A percentile compares a stretch with the other conserved stretches of the same genome.
phyloP scores from a whole-genome alignment of 2,797 vertebrate species.

The Gobio occitaniae region DNA sequence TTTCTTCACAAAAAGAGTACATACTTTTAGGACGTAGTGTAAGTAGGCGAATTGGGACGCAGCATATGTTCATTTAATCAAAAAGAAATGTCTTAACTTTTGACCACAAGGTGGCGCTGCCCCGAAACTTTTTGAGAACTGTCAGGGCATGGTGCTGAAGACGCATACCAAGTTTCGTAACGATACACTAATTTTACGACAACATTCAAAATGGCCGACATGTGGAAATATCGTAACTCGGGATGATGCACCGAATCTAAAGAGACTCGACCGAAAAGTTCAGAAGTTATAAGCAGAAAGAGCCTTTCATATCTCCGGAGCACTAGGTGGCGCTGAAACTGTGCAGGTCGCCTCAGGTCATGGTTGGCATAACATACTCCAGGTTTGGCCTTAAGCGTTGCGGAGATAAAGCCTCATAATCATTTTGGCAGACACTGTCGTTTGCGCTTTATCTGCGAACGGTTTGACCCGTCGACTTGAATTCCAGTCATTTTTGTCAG shows the following conservation, averaged over 20 bases:
- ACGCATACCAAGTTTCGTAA: background rate
- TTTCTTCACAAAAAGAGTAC: too few relatives aligned
- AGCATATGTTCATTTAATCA: background rate
- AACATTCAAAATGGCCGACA: background rate
- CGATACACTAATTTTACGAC: background rate
- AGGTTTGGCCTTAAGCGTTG: too few relatives aligned
- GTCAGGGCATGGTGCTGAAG: background rate
- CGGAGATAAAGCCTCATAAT: too few relatives aligned
- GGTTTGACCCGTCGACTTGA: background rate
- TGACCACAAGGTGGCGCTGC: conserved; percentile 29
- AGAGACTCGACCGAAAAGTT: background rate
- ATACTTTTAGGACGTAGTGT: too few relatives aligned
- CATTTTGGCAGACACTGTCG: too few relatives aligned
- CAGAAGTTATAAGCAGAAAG: too few relatives aligned
- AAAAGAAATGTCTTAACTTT: background rate
- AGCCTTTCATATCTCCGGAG: too few relatives aligned
- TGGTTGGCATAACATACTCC: background rate
- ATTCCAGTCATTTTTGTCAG: background rate
- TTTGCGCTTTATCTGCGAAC: background rate
- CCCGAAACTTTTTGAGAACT: background rate
- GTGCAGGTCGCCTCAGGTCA: too few relatives aligned
- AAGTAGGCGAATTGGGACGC: too few relatives aligned
- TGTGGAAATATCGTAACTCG: background rate
- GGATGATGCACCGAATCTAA: background rate
- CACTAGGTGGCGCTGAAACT: too few relatives aligned